These are phyloP conservation scores for Lepisosteus oculatus DNA, from an alignment of 2,113 vertebrate species.

Conservation along the genomic window DNA sequence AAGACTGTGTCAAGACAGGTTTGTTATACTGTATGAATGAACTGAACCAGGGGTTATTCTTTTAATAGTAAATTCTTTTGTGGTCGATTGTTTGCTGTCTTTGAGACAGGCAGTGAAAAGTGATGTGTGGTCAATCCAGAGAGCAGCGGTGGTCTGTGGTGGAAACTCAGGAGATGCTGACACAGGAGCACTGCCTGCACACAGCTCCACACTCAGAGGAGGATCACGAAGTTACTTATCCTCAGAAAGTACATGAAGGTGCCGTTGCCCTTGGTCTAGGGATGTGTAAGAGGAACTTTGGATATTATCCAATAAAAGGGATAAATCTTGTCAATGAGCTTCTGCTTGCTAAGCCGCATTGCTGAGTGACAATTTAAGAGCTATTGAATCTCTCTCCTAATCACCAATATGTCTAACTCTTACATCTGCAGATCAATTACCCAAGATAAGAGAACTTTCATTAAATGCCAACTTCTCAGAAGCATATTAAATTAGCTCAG, in stretches of 20 bases:
- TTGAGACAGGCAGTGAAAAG: too few species aligned
- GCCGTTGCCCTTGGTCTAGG: constrained; percentile 12
- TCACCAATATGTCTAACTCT: constrained; percentile 17
- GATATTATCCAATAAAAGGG: not conserved
- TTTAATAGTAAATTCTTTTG: too few species aligned
- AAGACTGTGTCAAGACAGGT: too few species aligned
- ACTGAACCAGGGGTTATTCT: too few species aligned
- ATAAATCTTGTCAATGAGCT: constrained; percentile 12
- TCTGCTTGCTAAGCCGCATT: constrained; percentile 2
- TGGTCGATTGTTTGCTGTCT: too few species aligned
- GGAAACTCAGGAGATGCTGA: too few species aligned
- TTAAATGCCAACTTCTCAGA: constrained; percentile 14
- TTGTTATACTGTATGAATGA: too few species aligned
- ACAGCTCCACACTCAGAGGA: too few species aligned
- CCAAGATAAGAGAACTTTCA: not conserved
- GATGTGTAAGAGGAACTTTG: not conserved
- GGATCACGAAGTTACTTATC: too few species aligned
- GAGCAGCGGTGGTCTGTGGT: too few species aligned
- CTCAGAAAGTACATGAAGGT: not conserved
- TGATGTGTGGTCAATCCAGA: too few species aligned
- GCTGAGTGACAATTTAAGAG: constrained; percentile 20
- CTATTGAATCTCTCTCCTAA: constrained; percentile 21
- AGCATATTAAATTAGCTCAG: constrained; percentile 11
- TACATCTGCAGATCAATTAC: constrained; percentile 20
- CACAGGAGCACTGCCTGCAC: too few species aligned